These are phyloP conservation scores for Leuciscus waleckii DNA, from an alignment of 2,797 vertebrate genomes.

Conservation along the genomic window DNA sequence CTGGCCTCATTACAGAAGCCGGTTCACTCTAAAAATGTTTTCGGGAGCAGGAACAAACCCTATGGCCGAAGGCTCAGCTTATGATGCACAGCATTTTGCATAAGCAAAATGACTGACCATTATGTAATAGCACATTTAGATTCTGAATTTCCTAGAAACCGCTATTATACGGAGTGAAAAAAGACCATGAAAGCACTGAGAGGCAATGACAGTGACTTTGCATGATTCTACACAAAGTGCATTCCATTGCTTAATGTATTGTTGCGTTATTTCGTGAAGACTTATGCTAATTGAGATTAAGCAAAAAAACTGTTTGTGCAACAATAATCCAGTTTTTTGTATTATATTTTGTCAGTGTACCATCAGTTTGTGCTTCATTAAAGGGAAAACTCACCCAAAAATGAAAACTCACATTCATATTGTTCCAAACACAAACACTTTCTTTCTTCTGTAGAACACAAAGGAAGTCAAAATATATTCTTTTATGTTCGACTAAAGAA, in stretches of 20 bases:
- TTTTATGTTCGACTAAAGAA: neutral
- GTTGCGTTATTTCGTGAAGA: neutral
- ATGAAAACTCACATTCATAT: neutral
- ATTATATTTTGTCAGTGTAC: neutral
- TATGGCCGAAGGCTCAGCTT: constrained; percentile 16
- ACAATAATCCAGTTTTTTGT: neutral
- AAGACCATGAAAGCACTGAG: constrained; percentile 1
- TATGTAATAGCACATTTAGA: constrained; percentile 13
- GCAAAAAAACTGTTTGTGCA: neutral
- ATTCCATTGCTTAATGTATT: neutral
- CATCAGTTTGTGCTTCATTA: constrained; percentile 18
- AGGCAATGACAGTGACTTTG: neutral
- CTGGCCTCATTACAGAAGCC: constrained; percentile 54
- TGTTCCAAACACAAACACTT: neutral
- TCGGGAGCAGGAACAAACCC: constrained; percentile 45
- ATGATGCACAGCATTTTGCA: neutral
- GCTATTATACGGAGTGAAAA: neutral
- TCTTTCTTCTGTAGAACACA: neutral
- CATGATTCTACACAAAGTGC: constrained; percentile 2
- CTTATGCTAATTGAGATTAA: neutral
- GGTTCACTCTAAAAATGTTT: constrained; percentile 55
- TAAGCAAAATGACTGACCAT: constrained; percentile 2
- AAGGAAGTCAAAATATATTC: neutral
- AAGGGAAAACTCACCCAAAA: neutral
- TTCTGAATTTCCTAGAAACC: neutral